Evolutionary conservation across 2,113 vertebrate genomes (phyloP).

Genomic region (Pseudopipra pipra): DNA sequence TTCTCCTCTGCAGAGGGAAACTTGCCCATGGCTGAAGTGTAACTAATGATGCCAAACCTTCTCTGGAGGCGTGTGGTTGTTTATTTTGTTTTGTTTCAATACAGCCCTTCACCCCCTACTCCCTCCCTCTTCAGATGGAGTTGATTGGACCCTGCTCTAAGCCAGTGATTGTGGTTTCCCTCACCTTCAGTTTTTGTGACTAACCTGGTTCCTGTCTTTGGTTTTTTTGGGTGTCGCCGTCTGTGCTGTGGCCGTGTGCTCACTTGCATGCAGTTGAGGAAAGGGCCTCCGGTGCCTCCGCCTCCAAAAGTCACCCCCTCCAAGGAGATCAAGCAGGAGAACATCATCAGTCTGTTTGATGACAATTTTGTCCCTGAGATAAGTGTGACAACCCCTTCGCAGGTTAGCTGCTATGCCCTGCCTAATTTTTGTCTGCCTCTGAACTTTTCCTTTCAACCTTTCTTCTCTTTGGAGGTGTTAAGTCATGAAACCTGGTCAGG

Average conservation of each 20-base stretch:
- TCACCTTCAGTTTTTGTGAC: conserved; percentile 52
- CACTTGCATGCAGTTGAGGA: conserved; percentile 86
- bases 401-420: conserved; percentile 83
- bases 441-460: not conserved
- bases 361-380: conserved; percentile 91
- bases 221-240: conserved; percentile 71
- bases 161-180: conserved; percentile 31
- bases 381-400: conserved; percentile 94
- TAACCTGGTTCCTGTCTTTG: conserved; percentile 77
- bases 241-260: conserved; percentile 57
- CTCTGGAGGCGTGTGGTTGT: conserved; percentile 42
- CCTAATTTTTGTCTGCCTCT: conserved; percentile 35
- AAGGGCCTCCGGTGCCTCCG: conserved; percentile 91
- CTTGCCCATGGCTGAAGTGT: conserved; percentile 55
- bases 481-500: conserved; percentile 67
- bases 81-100: not conserved
- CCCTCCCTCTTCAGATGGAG: not conserved
- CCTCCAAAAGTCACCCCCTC: conserved; percentile 96
- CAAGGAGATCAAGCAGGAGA: conserved; percentile 95
- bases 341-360: conserved; percentile 96
- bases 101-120: not conserved
- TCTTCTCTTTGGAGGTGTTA: conserved; percentile 45
- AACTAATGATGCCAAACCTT: conserved; percentile 73
- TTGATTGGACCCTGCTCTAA: not conserved
- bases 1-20: conserved; percentile 69